Percentiles rank a stretch among this genome's conserved stretches.
Conservation (phyloP, 2,113 vertebrate species). For the Apeltes quadracus region DNA sequence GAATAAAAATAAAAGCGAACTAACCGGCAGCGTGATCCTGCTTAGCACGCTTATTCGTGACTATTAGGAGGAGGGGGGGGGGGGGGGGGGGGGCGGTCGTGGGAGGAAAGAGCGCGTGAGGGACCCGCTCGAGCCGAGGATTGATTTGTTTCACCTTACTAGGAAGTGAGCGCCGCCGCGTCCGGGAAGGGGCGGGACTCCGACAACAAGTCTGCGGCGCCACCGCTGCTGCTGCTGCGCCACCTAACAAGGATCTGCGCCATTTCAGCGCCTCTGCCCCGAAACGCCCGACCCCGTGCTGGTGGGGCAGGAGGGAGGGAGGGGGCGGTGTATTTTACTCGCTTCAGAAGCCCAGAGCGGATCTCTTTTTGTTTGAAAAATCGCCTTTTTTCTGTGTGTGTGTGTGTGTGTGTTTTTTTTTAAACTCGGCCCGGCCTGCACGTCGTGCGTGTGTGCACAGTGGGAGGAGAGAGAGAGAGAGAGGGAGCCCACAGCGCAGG, state of each 20-base stretch:
- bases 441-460: slow-evolving; percentile 5
- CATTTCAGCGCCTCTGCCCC: slow-evolving; percentile 27
- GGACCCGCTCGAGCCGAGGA: slow-evolving; percentile 80
- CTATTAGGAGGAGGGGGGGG: not conserved
- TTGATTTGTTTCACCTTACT: slow-evolving; percentile 98
- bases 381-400: not conserved
- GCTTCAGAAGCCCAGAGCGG: not conserved
- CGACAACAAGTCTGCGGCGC: slow-evolving; percentile 59
- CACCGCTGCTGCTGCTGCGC: slow-evolving; percentile 60
- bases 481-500: slow-evolving; percentile 38
- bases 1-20: not conserved
- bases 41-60: not conserved
- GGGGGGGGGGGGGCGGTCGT: not conserved
- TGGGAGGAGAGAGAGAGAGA: not conserved
- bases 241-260: slow-evolving; percentile 49
- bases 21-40: not conserved
- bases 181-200: slow-evolving; percentile 98
- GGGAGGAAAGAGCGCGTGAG: slow-evolving; percentile 19
- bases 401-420: too few species aligned
- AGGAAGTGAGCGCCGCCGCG: slow-evolving; percentile 89
- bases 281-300: slow-evolving; percentile 11
- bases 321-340: not conserved
- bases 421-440: slow-evolving; percentile 22
- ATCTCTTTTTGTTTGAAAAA: not conserved
- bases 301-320: not conserved